These are phyloP conservation scores for Cosmorhoe ocellata DNA, from an alignment of 2,888 invertebrate species.

Conservation along the genomic window DNA sequence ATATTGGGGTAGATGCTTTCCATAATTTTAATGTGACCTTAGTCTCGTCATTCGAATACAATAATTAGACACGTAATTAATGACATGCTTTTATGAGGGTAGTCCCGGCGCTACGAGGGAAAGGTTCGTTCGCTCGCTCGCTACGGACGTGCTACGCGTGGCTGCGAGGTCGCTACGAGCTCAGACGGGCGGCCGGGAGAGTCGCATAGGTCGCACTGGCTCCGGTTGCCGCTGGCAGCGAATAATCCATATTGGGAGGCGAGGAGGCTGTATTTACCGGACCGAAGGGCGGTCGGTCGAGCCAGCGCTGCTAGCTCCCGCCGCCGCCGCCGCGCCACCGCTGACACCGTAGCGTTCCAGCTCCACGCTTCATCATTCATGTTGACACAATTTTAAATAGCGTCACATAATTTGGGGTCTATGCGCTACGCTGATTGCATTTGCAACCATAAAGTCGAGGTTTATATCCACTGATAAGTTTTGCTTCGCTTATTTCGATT, in stretches of 20 bases:
- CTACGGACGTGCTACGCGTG: slow-evolving; percentile 48
- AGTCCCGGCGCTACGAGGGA: slow-evolving; percentile 43
- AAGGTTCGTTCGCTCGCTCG: slow-evolving; percentile 48
- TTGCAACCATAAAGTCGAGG: slow-evolving; percentile 40
- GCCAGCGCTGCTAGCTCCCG: slow-evolving; percentile 61
- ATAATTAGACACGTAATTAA: slow-evolving; percentile 51
- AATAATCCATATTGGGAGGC: slow-evolving; percentile 79
- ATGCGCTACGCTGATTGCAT: slow-evolving; percentile 49
- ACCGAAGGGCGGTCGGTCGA: slow-evolving; percentile 73
- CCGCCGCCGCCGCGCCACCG: slow-evolving; percentile 48
- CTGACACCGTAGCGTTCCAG: slow-evolving; percentile 44
- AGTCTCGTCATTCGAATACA: slow-evolving; percentile 63
- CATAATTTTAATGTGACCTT: slow-evolving; percentile 63
- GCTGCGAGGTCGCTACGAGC: slow-evolving; percentile 47
- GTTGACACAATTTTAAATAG: slow-evolving; percentile 78
- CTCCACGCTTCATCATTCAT: slow-evolving; percentile 59
- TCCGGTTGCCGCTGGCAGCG: slow-evolving; percentile 63
- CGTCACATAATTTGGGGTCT: slow-evolving; percentile 61
- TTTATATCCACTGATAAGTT: slow-evolving; percentile 35
- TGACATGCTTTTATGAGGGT: slow-evolving; percentile 64
- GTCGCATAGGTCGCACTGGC: slow-evolving; percentile 75
- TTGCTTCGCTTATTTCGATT: slow-evolving; percentile 31
- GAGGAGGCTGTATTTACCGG: slow-evolving; percentile 78
- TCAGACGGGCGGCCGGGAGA: slow-evolving; percentile 56
- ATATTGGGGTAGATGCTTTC: slow-evolving; percentile 67